phyloP scores from a whole-genome alignment of 2,888 invertebrate genomes.

The Drosophila glabriapex region DNA sequence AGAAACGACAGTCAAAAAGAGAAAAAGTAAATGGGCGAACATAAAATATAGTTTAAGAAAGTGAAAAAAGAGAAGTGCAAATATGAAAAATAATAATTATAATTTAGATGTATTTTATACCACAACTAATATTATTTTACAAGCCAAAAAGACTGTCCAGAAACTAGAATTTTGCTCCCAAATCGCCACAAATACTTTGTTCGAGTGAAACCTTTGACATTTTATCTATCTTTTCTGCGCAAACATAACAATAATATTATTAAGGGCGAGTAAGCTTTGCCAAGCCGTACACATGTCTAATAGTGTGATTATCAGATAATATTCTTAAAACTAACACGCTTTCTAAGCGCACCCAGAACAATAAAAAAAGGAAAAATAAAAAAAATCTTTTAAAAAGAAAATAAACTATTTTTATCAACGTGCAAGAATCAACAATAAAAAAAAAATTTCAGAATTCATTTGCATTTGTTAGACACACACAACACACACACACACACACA shows the following conservation, averaged over 20 bases:
- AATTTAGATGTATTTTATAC: not conserved
- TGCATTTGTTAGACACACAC: conserved; percentile 28
- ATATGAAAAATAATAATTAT: not conserved
- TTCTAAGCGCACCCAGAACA: conserved; percentile 32
- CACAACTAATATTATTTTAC: not conserved
- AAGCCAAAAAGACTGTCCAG: too few relatives aligned
- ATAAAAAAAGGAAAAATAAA: conserved; percentile 2
- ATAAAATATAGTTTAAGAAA: not conserved
- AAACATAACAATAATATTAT: not conserved
- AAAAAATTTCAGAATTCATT: conserved; percentile 9
- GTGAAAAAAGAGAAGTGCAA: too few relatives aligned
- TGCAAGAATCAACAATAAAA: conserved; percentile 18
- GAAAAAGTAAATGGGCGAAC: not conserved
- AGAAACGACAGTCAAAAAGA: not conserved
- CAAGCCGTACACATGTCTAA: not conserved
- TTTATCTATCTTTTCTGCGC: not conserved
- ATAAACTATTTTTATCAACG: conserved; percentile 12
- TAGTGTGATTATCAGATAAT: conserved; percentile 17
- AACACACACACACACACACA: not conserved
- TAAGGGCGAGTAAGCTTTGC: not conserved
- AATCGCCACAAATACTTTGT: not conserved
- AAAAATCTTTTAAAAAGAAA: not conserved
- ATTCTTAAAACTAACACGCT: conserved; percentile 21
- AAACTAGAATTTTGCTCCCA: too few relatives aligned
- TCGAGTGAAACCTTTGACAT: not conserved